These are phyloP conservation scores for Troglohyphantes excavatus DNA, from an alignment of 2,888 invertebrate species.

Conservation along the genomic window DNA sequence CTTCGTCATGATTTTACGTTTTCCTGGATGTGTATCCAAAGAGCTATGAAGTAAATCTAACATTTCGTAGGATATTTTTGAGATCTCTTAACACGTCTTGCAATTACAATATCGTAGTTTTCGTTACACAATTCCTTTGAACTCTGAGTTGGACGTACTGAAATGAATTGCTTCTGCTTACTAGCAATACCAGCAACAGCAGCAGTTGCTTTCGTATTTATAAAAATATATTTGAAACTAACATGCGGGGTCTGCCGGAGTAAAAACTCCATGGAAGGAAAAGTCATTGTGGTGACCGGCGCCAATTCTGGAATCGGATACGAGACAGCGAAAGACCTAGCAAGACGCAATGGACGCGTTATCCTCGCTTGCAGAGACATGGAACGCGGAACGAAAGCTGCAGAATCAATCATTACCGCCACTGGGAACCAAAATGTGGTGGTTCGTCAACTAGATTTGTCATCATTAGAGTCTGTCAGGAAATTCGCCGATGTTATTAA, in stretches of 20 bases:
- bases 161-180: too few relatives aligned
- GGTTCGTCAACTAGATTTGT: conserved; percentile 83
- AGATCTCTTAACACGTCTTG: too few relatives aligned
- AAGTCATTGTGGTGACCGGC: conserved; percentile 93
- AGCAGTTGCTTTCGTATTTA: conserved; percentile 8
- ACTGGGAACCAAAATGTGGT: conserved; percentile 84
- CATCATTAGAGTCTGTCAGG: conserved; percentile 85
- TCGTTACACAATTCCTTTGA: too few relatives aligned
- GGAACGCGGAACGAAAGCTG: conserved; percentile 87
- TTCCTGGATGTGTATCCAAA: too few relatives aligned
- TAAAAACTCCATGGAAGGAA: conserved; percentile 89
- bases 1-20: too few relatives aligned
- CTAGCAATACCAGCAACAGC: neutral
- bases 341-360: conserved; percentile 86
- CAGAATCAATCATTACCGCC: conserved; percentile 81
- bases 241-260: conserved; percentile 83
- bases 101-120: too few relatives aligned
- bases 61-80: too few relatives aligned
- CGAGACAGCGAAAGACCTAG: conserved; percentile 80
- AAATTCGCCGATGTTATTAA: conserved; percentile 92
- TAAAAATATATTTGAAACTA: conserved; percentile 68
- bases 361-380: conserved; percentile 93
- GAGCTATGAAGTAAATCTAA: too few relatives aligned
- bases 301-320: conserved; percentile 87
- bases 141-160: too few relatives aligned